phyloP scores from a whole-genome alignment of 2,113 vertebrate genomes.

The Neotragus pygmaeus region DNA sequence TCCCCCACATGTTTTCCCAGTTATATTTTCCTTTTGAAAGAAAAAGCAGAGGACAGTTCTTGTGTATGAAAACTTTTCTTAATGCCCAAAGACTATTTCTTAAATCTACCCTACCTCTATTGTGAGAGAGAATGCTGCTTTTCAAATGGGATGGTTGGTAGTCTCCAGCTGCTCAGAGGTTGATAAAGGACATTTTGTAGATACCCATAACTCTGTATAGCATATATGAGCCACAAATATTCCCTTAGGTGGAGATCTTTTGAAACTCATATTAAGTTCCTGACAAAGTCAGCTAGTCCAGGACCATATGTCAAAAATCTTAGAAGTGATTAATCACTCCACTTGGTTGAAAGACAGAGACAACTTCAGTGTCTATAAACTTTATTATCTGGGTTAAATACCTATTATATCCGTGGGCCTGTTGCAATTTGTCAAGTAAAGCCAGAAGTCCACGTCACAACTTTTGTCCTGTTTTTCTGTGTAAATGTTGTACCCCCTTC shows the following conservation, averaged over 20 bases:
- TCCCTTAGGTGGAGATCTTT: neutral
- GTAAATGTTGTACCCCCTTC: conserved; percentile 41
- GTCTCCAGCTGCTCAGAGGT: neutral
- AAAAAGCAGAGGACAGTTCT: neutral
- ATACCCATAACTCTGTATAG: neutral
- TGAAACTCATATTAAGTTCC: conserved; percentile 19
- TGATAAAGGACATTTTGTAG: neutral
- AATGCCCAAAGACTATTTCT: neutral
- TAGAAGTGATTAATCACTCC: neutral
- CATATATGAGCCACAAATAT: neutral
- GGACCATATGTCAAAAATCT: conserved; percentile 4
- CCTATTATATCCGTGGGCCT: neutral
- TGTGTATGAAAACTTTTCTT: neutral
- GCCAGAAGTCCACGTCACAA: conserved; percentile 27
- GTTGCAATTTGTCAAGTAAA: conserved; percentile 36
- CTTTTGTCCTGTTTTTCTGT: conserved; percentile 39
- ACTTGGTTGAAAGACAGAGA: conserved; percentile 34
- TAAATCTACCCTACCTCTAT: neutral
- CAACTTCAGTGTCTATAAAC: neutral
- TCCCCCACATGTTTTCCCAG: conserved; percentile 15
- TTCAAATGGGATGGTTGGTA: neutral
- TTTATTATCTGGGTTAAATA: neutral
- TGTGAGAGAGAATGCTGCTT: neutral
- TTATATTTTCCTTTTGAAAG: conserved; percentile 40
- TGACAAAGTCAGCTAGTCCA: neutral